Base-by-base conservation (phyloP, 1,140 invertebrate species). In the Anastatus disparis region DNA sequence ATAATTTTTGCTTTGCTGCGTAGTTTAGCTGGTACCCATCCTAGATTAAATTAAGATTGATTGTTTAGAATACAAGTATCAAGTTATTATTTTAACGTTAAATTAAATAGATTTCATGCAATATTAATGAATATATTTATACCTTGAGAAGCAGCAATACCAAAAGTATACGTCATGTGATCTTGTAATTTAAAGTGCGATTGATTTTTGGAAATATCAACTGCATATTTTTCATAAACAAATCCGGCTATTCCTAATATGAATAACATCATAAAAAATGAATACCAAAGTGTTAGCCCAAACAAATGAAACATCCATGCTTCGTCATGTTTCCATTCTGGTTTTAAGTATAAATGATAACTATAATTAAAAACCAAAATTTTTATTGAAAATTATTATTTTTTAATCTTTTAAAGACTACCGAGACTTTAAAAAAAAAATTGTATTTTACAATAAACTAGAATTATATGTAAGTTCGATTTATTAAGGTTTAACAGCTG, bases 271-370 rank as follows among this genome's bases (percentile, higher is more conserved):
- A 70, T 13, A 0, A 79, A 3, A 40, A 74, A 67, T 9, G 17
- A 70, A 10, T 26, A 73, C 78, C 78, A 81, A 12, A 66, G 61
- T 46, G 46, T 15, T 12, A 1, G 13, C 4, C 72, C 48, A 48
- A 81, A 79, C 22, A 77, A 48, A 15, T 73, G 35, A 4, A 78
- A 26, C 22, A 81, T 69, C 79, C 79, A 81, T 10, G 13, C 40
- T 56, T 70, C 69, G 35, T 77, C 65, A 6, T 72, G 52, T 3
- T 55, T 55, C 64, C 31, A 75, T 66, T 76, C 52, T 0, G 77
- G 77, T 52, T 42, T 40, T 31, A 80, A 72, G 46, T 76, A 76
- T n/a, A 79, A 24, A n/a, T 66, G 20, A 53, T 74, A 79, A 12
- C 79, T n/a, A n/a, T n/a, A n/a, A n/a, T n/a, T n/a, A n/a, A n/a